phyloP scores from a whole-genome alignment of 2,888 invertebrate genomes.

The Baccha elongata region DNA sequence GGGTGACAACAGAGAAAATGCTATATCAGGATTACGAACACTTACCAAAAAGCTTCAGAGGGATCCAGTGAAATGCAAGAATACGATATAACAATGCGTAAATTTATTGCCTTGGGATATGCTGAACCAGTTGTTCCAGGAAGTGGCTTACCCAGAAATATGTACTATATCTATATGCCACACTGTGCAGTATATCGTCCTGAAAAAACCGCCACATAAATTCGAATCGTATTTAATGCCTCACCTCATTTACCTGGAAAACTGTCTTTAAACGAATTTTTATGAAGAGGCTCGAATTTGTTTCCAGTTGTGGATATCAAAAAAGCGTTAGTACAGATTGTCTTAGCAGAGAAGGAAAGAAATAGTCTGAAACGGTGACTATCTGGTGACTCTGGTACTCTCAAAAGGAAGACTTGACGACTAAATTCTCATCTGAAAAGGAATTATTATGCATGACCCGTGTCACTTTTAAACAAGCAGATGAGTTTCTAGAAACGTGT shows the following conservation, averaged over 20 bases:
- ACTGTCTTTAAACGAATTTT: conserved; percentile 25
- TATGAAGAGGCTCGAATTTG: conserved; percentile 35
- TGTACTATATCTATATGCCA: conserved; percentile 3
- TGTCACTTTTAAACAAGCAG: conserved; percentile 27
- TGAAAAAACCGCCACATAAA: conserved; percentile 24
- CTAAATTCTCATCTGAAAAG: not conserved
- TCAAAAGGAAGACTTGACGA: not conserved
- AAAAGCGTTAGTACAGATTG: conserved; percentile 21
- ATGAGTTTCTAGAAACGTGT: conserved; percentile 24
- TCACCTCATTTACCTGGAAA: conserved; percentile 11
- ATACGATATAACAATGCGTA: not conserved
- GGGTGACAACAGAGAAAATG: conserved; percentile 9
- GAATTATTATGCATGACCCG: conserved; percentile 36
- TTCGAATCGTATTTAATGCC: conserved; percentile 16
- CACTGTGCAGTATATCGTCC: conserved; percentile 22
- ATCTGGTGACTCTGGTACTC: conserved; percentile 19
- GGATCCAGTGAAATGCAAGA: not conserved
- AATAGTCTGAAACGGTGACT: no score
- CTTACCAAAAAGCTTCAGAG: conserved; percentile 5
- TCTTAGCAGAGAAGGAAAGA: conserved; percentile 2
- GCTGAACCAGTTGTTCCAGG: not conserved
- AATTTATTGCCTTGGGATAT: not conserved
- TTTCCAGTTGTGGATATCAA: conserved; percentile 33
- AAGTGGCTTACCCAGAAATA: not conserved
- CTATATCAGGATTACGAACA: conserved; percentile 17